A percentile compares a stretch with the other conserved stretches of the same genome.
Conservation (phyloP, 2,113 vertebrate genomes). For the Sebastes fasciatus region DNA sequence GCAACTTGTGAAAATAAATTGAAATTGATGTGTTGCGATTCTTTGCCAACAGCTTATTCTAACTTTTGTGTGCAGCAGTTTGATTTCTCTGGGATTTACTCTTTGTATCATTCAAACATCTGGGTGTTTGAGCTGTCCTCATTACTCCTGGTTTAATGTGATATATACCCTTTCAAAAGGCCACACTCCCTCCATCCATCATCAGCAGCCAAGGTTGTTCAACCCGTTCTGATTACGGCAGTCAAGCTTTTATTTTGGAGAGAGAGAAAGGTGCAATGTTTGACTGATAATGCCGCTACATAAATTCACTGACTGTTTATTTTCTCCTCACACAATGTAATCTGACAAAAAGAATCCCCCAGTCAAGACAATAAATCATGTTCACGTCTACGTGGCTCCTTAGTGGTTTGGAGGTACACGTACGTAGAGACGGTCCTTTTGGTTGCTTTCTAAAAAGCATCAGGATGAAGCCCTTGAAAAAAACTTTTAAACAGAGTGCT, state of each 20-base stretch:
- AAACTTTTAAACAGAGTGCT: not conserved
- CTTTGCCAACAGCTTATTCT: not conserved
- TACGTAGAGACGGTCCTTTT: too few species aligned
- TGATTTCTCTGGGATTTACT: conserved; percentile 58
- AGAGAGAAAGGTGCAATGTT: conserved; percentile 56
- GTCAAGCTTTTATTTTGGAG: conserved; percentile 69
- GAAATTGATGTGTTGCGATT: conserved; percentile 12
- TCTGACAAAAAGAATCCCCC: conserved; percentile 25
- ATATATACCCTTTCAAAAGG: conserved; percentile 86
- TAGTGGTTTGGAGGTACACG: not conserved
- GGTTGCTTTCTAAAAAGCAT: not conserved
- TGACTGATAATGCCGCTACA: conserved; percentile 46
- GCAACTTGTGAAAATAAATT: conserved; percentile 4
- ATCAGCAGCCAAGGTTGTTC: conserved; percentile 76
- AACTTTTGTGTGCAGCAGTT: conserved; percentile 48
- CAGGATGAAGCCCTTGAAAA: conserved; percentile 10
- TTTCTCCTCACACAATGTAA: conserved; percentile 18
- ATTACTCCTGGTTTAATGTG: conserved; percentile 86
- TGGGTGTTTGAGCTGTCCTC: conserved; percentile 78
- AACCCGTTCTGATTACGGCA: conserved; percentile 77
- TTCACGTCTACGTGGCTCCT: conserved; percentile 7
- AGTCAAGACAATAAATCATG: conserved; percentile 4
- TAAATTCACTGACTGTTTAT: conserved; percentile 44
- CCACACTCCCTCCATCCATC: conserved; percentile 82
- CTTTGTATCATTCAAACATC: conserved; percentile 81